phyloP scores from a whole-genome alignment of 2,113 vertebrate genomes.

The Glaucomys volans region DNA sequence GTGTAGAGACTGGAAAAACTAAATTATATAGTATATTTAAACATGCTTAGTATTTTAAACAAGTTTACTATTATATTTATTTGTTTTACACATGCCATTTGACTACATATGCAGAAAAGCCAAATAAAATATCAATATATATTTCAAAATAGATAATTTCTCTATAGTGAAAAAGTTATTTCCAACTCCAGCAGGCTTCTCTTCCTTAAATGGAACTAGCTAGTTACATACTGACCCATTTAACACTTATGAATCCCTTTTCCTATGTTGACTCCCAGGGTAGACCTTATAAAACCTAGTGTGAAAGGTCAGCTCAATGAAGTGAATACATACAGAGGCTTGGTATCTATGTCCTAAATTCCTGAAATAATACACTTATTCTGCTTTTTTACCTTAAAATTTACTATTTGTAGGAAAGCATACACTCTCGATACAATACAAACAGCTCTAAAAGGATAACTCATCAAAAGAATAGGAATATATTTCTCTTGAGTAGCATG shows the following conservation, averaged over 20 bases:
- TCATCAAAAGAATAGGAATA: background rate
- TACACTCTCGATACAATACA: background rate
- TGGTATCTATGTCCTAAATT: background rate
- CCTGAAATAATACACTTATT: background rate
- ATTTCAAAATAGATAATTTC: conserved; percentile 16
- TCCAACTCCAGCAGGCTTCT: background rate
- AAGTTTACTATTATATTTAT: background rate
- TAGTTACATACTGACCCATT: background rate
- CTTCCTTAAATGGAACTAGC: background rate
- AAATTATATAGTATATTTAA: background rate
- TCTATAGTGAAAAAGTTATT: background rate
- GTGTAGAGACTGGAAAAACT: background rate
- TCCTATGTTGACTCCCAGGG: background rate
- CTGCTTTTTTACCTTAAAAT: conserved; percentile 11
- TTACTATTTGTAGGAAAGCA: background rate
- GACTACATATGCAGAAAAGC: background rate
- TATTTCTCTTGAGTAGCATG: background rate
- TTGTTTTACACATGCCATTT: background rate
- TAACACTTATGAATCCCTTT: background rate
- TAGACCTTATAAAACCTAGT: background rate
- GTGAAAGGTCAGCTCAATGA: background rate
- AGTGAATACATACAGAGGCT: background rate
- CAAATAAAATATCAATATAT: background rate
- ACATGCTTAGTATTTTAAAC: background rate
- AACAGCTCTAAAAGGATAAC: background rate